Evolutionary conservation across 1,140 invertebrate genomes (phyloP), one percentile per base, ranked within the genome.

Genomic region (Tyrophagus putrescentiae): DNA sequence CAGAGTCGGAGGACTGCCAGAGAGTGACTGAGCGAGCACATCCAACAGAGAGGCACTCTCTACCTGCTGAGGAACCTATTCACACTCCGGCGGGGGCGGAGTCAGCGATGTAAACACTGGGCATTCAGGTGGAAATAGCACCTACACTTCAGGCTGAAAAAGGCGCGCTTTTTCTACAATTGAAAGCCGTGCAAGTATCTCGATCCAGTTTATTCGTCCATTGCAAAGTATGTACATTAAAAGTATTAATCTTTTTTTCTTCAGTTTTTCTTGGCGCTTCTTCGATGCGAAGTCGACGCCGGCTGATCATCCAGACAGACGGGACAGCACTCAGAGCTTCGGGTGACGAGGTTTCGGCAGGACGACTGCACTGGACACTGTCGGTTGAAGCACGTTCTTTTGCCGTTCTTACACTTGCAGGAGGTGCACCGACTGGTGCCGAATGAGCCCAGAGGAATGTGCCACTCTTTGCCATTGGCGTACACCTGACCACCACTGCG

Each of bases 351-450:
- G 4, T 23, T 16, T 21, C 25, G 13, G 11, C 57, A 42, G 9
- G 27, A 13, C 13, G 57, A 28, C 50, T 16, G 18, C 33, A 21
- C 25, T 29, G 16, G 48, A 59, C 57, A 59, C 16, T 21, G n/a
- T n/a, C n/a, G n/a, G n/a, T n/a, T n/a, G n/a, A n/a, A n/a, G n/a
- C 57, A 59, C 18, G 31, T 45, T 13, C n/a, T 29, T 25, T 21
- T n/a, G 2, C 57, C 57, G 33, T 59, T 45, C 21, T 88, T 85
- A 77, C 87, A 91, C 64, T 81, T 77, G 70, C 87, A 91, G 61
- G 81, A 84, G 66, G 90, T 81, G 69, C 87, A 91, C 69, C 85
- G 84, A 68, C 86, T 81, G 67, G 84, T 84, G 11, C 86, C 86
- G 65, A 87, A 82, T 7, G 72, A 70, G 67, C 82, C 81, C 54